These are phyloP conservation scores for Sminthurinus aureus DNA, from an alignment of 2,888 invertebrate genomes.

Conservation along the genomic window DNA sequence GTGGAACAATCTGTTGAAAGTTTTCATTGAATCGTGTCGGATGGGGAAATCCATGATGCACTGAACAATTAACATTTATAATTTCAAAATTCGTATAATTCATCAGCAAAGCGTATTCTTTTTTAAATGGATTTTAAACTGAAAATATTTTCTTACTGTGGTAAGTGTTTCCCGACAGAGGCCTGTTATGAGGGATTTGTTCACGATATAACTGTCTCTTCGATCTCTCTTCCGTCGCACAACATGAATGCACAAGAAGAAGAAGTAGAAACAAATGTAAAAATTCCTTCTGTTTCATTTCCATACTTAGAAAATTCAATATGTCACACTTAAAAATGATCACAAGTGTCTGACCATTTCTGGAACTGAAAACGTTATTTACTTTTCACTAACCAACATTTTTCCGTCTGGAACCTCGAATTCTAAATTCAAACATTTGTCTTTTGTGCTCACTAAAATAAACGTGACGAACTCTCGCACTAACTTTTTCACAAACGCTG, in stretches of 20 bases:
- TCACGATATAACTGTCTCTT: background rate
- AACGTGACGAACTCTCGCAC: no score
- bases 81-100: background rate
- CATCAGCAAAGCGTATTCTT: background rate
- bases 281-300: background rate
- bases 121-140: background rate
- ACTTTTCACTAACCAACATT: no score
- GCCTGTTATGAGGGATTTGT: background rate
- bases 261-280: background rate
- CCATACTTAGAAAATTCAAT: background rate
- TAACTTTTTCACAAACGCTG: no score
- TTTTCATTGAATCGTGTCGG: background rate
- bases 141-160: background rate
- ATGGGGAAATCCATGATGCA: background rate
- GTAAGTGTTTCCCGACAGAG: background rate
- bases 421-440: no score
- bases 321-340: no score
- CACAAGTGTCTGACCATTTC: background rate
- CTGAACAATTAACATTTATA: background rate
- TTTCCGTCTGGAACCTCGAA: no score
- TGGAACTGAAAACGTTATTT: background rate
- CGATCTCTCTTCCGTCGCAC: background rate
- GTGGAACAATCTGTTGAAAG: background rate
- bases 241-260: background rate
- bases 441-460: no score